Evolutionary conservation across 2,888 invertebrate species (phyloP).

Genomic region (Drosophila bunnanda): DNA sequence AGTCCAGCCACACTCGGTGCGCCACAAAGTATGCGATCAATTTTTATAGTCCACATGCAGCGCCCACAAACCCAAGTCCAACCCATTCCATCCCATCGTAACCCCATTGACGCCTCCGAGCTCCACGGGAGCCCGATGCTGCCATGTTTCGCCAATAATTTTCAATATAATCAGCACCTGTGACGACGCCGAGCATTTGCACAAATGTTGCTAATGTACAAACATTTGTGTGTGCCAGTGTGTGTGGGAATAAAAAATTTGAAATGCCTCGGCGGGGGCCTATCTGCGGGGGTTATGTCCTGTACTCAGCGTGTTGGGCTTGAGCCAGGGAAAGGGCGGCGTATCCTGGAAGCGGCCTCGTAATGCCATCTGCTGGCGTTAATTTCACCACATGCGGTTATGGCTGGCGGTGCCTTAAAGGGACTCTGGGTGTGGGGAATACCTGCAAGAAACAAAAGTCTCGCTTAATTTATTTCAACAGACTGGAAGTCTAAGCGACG

Average conservation of each 20-base stretch:
- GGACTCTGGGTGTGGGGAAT: not conserved
- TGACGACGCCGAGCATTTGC: conserved; percentile 62
- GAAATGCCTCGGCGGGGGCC: conserved; percentile 49
- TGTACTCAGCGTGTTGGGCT: not conserved
- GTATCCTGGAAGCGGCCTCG: conserved; percentile 41
- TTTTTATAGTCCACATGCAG: conserved; percentile 74
- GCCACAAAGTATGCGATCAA: conserved; percentile 76
- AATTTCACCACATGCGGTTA: conserved; percentile 71
- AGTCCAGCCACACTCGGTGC: conserved; percentile 58
- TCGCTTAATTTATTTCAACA: conserved; percentile 28
- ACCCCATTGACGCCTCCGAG: conserved; percentile 17
- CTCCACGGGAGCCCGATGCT: conserved; percentile 39
- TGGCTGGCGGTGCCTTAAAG: conserved; percentile 8
- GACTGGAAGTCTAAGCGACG: not conserved
- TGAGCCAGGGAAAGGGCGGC: not conserved
- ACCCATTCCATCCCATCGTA: conserved; percentile 1
- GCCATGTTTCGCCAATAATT: conserved; percentile 76
- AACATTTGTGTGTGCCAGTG: conserved; percentile 61
- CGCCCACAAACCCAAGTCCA: not conserved
- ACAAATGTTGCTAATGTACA: conserved; percentile 78
- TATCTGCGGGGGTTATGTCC: conserved; percentile 13
- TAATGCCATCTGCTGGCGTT: conserved; percentile 63
- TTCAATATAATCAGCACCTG: conserved; percentile 79
- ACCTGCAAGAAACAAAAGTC: conserved; percentile 1
- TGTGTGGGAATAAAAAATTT: conserved; percentile 56